These are phyloP conservation scores for Drosophila falleni DNA, from an alignment of 2,888 invertebrate genomes.

Conservation along the genomic window DNA sequence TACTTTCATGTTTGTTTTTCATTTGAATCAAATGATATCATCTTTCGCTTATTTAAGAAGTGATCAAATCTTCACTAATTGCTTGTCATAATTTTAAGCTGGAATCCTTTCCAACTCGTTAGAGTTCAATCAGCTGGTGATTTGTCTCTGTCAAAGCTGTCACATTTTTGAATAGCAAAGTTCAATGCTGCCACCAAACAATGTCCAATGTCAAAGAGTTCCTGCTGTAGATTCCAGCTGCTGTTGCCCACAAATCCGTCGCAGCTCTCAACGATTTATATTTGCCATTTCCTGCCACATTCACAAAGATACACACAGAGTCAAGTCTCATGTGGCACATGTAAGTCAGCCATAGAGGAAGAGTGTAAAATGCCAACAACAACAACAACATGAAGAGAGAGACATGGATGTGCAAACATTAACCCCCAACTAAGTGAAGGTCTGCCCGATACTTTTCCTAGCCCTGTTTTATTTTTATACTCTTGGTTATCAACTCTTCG, in stretches of 20 bases:
- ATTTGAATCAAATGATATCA: background rate
- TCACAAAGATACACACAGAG: conserved; percentile 13
- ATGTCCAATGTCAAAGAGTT: conserved; percentile 50
- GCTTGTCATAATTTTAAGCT: conserved; percentile 29
- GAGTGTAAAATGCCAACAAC: conserved; percentile 21
- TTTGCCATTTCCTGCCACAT: conserved; percentile 66
- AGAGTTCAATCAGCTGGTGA: conserved; percentile 33
- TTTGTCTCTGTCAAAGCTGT: conserved; percentile 37
- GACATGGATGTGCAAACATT: conserved; percentile 53
- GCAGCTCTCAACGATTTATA: conserved; percentile 61
- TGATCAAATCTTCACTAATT: conserved; percentile 41
- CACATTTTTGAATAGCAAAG: conserved; percentile 36
- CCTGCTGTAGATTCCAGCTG: conserved; percentile 37
- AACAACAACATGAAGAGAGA: conserved; percentile 15
- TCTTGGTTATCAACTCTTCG: conserved; percentile 15
- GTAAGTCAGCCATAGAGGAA: conserved; percentile 41
- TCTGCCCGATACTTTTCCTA: conserved; percentile 36
- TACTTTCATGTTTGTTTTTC: background rate
- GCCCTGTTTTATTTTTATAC: conserved; percentile 35
- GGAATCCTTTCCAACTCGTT: conserved; percentile 11
- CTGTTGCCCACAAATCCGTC: conserved; percentile 41
- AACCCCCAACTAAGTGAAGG: conserved; percentile 62
- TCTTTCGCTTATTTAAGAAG: background rate
- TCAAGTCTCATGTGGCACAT: conserved; percentile 37
- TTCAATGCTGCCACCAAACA: conserved; percentile 34